Evolutionary conservation across 2,113 vertebrate species (phyloP).

Genomic region (Corydoras sp.): DNA sequence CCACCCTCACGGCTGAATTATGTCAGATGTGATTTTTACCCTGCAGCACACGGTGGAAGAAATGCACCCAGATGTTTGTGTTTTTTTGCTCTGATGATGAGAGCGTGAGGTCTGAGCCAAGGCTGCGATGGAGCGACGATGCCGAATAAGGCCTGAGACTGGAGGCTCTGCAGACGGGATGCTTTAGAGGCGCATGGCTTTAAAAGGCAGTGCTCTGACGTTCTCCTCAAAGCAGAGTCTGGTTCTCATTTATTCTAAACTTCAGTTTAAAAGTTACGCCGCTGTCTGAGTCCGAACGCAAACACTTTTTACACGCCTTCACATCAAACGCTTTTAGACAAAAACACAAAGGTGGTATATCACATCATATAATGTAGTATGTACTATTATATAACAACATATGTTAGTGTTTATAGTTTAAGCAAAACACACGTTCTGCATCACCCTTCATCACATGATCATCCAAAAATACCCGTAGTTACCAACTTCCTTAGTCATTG

Average conservation of each 20-base stretch:
- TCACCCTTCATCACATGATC: no score
- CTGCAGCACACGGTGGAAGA: constrained; percentile 48
- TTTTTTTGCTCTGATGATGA: constrained; percentile 43
- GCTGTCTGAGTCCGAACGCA: no score
- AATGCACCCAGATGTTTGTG: constrained; percentile 55
- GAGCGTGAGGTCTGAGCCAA: not conserved
- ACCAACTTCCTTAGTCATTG: no score
- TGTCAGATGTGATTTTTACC: constrained; percentile 51
- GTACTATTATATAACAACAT: not conserved
- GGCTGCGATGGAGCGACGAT: constrained; percentile 44
- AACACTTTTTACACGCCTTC: no score
- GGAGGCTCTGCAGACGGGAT: constrained; percentile 16
- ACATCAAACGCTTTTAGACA: no score
- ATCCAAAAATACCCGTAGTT: no score
- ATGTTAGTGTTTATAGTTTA: not conserved
- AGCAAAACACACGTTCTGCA: not conserved
- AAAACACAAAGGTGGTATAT: not conserved
- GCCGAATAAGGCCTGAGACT: constrained; percentile 69
- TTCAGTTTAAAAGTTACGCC: no score
- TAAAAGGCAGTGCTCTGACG: constrained; percentile 31
- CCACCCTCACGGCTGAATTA: constrained; percentile 34
- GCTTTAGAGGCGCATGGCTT: constrained; percentile 13
- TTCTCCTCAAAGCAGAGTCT: not conserved
- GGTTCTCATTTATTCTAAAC: not conserved
- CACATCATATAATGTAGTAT: no score